Percentiles rank a stretch among this genome's conserved stretches.
Conservation (phyloP, 1,140 invertebrate genomes). For the Achroia grisella region DNA sequence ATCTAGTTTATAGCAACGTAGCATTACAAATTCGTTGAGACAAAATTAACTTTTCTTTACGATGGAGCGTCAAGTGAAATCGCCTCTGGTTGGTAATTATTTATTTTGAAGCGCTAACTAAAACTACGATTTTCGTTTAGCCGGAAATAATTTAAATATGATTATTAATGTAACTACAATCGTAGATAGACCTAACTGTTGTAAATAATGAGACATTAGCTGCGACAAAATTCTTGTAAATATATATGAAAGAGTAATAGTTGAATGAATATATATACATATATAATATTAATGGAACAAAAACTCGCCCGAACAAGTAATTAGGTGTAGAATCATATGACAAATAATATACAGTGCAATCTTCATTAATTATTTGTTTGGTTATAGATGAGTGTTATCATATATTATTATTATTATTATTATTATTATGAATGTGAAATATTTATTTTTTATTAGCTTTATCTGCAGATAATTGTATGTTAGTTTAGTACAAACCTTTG, state of each 20-base stretch:
- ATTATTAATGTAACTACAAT: slow-evolving; percentile 28
- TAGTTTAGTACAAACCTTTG: slow-evolving; percentile 63
- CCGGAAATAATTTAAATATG: slow-evolving; percentile 34
- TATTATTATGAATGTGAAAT: slow-evolving; percentile 27
- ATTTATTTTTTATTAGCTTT: slow-evolving; percentile 64
- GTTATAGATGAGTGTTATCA: slow-evolving; percentile 44
- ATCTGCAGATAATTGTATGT: slow-evolving; percentile 50
- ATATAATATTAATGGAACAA: slow-evolving; percentile 64
- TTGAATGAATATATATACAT: slow-evolving; percentile 44
- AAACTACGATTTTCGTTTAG: slow-evolving; percentile 12
- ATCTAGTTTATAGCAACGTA: neutral
- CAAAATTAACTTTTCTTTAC: slow-evolving; percentile 21
- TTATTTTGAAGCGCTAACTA: neutral
- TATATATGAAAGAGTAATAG: slow-evolving; percentile 47
- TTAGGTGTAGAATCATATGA: slow-evolving; percentile 44
- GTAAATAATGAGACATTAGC: slow-evolving; percentile 58
- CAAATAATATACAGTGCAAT: slow-evolving; percentile 56
- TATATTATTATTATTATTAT: too few relatives aligned
- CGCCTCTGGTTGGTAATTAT: slow-evolving; percentile 63
- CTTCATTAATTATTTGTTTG: slow-evolving; percentile 50
- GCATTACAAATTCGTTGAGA: neutral
- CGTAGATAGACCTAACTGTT: slow-evolving; percentile 66
- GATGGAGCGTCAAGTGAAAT: slow-evolving; percentile 45
- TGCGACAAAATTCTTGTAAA: slow-evolving; percentile 53
- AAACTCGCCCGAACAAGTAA: slow-evolving; percentile 67